Evolutionary conservation across 2,797 vertebrate genomes (phyloP), one percentile per base, ranked within the genome.

Genomic region (Melanotaenia trifasciata): DNA sequence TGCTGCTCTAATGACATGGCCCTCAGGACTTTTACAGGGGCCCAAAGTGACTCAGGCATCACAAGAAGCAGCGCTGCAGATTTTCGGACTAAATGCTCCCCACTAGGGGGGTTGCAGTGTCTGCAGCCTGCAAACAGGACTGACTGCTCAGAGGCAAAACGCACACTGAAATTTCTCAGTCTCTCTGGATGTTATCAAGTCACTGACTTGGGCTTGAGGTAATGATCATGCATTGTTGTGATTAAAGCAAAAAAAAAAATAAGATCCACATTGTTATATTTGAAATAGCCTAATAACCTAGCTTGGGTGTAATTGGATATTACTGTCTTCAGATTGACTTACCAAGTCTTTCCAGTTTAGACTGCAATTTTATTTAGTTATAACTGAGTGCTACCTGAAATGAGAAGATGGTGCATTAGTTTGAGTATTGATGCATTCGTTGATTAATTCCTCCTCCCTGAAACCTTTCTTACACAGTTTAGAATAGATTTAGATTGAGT

Each of bases 111-210:
- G 64, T 93, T 84, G 89, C 93, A 88, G 33, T 94, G 93, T 89
- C 88, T 91, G 79, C 92, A 93, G 90, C 92, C 79, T 86, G 93
- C 93, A 73, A 94, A 94, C 80, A 91, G 93, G 89, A 93, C 94
- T 89, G 93, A 95, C 20, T 93, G 88, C 76, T 82, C 87, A 57
- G 93, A 94, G 90, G 90, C 87, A 61, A 95, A 92, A 58, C 95
- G 97, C 81, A 89, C 94, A 11, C 95, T 99, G 90, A 94, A 92
- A 71, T 97, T 99, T 89, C 97, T 99, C 93, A 99, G 98, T 84
- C 94, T 99, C 68, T 99, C 98, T 53, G 98, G 98, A 90, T 99
- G 98, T 92, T 98, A 96, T 78, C 96, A 97, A 93, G 93, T 99
- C 92, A 99, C 98, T 80, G 98, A 99, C 83, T 90, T 93, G 76